phyloP scores from a whole-genome alignment of 2,113 vertebrate species.

The Neotoma lepida region DNA sequence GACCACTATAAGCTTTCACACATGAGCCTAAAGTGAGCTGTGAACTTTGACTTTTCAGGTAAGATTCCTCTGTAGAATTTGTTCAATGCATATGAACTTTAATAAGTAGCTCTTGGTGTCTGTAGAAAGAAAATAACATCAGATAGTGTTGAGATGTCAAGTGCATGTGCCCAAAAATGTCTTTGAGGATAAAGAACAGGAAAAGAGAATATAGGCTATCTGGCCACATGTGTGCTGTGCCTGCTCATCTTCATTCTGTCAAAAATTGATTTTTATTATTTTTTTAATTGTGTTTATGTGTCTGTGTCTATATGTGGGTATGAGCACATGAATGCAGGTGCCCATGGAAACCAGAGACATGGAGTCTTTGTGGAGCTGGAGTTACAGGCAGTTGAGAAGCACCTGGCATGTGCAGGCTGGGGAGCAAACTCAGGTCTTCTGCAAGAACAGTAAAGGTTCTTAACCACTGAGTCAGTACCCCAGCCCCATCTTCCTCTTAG shows the following conservation, averaged over 20 bases:
- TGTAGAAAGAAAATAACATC: constrained; percentile 50
- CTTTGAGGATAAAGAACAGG: not conserved
- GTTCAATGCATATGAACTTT: not conserved
- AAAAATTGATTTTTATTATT: not conserved
- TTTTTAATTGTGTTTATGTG: not conserved
- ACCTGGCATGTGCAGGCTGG: no score
- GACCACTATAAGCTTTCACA: not conserved
- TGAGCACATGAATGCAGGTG: not conserved
- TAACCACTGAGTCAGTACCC: not conserved
- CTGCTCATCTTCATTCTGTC: not conserved
- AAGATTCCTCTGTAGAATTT: not conserved
- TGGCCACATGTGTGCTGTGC: not conserved
- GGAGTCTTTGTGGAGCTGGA: not conserved
- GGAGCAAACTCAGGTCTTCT: not conserved
- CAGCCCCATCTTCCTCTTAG: not conserved
- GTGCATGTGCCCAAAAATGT: not conserved
- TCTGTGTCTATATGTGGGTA: not conserved
- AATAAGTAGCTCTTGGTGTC: not conserved
- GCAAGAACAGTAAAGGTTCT: not conserved
- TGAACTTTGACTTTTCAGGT: not conserved
- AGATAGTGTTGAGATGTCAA: not conserved
- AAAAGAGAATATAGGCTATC: not conserved
- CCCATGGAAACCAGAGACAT: not conserved
- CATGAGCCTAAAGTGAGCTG: not conserved
- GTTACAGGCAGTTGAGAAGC: not conserved